These are phyloP conservation scores for Drosophila subquinaria DNA, from an alignment of 2,888 invertebrate species.

Conservation along the genomic window DNA sequence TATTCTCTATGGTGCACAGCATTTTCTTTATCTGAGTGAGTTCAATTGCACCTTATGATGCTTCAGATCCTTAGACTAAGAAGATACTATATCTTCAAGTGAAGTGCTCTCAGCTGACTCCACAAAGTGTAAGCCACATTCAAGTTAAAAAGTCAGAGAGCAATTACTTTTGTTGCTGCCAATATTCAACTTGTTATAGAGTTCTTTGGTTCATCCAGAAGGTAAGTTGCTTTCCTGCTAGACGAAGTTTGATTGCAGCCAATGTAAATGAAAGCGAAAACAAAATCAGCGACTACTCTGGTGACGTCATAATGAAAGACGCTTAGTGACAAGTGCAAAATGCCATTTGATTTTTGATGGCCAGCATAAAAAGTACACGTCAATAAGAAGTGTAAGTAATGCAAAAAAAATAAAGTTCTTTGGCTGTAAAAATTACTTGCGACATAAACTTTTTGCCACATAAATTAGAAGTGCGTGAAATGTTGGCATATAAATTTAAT, in stretches of 20 bases:
- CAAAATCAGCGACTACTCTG: not conserved
- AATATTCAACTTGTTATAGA: constrained; percentile 5
- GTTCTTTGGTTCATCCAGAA: not conserved
- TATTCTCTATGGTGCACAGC: not conserved
- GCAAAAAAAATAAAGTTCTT: constrained; percentile 69
- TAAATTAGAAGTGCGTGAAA: constrained; percentile 79
- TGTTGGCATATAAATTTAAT: constrained; percentile 77
- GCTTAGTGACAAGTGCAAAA: constrained; percentile 58
- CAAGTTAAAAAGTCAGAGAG: constrained; percentile 14
- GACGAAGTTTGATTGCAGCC: constrained; percentile 18
- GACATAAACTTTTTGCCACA: constrained; percentile 75
- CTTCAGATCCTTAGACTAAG: not conserved
- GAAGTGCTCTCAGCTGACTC: not conserved
- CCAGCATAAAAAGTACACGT: constrained; percentile 48
- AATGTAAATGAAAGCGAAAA: not conserved
- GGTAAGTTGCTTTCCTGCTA: constrained; percentile 11
- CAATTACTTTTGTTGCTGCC: constrained; percentile 5
- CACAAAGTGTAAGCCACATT: constrained; percentile 14
- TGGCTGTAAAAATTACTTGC: constrained; percentile 70
- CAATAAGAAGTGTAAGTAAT: constrained; percentile 55
- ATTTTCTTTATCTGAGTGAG: not conserved
- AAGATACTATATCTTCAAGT: not conserved
- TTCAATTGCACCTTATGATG: not conserved
- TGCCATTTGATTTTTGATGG: constrained; percentile 55
- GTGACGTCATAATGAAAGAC: constrained; percentile 29